Percentiles rank a stretch among this genome's conserved stretches.
phyloP scores from a whole-genome alignment of 2,797 vertebrate species.

The Falco novaeseelandiae region DNA sequence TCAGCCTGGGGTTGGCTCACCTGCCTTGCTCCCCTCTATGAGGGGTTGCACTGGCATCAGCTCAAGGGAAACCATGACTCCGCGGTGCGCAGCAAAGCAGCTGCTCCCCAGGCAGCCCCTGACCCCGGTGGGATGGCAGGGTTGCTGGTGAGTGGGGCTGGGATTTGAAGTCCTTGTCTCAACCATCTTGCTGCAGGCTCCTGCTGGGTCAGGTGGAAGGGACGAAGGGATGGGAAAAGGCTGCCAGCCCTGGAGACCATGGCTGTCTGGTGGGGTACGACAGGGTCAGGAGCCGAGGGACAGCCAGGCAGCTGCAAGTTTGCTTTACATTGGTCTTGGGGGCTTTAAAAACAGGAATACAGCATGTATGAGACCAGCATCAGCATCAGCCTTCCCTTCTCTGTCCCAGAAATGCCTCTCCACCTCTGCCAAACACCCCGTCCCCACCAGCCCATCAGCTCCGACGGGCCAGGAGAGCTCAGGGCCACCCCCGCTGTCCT shows the following conservation, averaged over 20 bases:
- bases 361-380: not conserved
- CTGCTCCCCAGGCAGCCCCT: not conserved
- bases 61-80: not conserved
- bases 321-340: not conserved
- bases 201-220: not conserved
- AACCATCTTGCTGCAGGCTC: not conserved
- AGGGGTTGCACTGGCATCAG: not conserved
- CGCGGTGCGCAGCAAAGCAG: not conserved
- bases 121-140: fast-evolving
- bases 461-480: not conserved
- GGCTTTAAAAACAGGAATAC: not conserved
- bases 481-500: not conserved
- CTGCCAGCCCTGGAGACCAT: not conserved
- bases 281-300: not conserved
- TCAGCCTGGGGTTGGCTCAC: not conserved
- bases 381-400: not conserved
- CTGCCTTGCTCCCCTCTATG: not conserved
- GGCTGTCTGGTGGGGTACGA: not conserved
- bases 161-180: not conserved
- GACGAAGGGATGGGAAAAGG: not conserved
- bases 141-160: not conserved
- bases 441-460: not conserved
- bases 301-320: not conserved
- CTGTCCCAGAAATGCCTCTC: not conserved
- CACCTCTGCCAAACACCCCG: not conserved